Percentiles rank a stretch among this genome's conserved stretches.
phyloP scores from a whole-genome alignment of 1,140 invertebrate genomes.

The Andricus grossulariae region DNA sequence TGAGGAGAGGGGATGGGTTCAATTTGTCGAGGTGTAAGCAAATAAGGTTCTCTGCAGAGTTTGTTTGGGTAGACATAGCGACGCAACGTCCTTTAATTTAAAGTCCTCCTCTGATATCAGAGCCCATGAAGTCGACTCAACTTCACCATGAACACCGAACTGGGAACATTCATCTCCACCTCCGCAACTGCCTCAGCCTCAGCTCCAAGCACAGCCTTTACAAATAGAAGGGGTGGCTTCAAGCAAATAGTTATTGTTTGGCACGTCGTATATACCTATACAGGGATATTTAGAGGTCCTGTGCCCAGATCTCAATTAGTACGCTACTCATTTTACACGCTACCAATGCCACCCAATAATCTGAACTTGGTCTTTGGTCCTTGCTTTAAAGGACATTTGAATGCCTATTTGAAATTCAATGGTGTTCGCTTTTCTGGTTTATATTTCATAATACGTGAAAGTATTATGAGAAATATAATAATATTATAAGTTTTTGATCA shows the following conservation, averaged over 20 bases:
- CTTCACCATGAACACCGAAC: slow-evolving; percentile 31
- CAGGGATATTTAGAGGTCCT: slow-evolving; percentile 46
- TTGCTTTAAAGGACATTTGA: not conserved
- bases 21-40: slow-evolving; percentile 73
- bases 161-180: slow-evolving; percentile 47
- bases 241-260: slow-evolving; percentile 73
- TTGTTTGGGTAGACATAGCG: slow-evolving; percentile 69
- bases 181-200: slow-evolving; percentile 38
- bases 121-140: slow-evolving; percentile 48
- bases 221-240: slow-evolving; percentile 73
- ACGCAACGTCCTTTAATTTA: slow-evolving; percentile 72
- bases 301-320: slow-evolving; percentile 68
- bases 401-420: no score
- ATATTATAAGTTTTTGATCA: no score
- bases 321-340: slow-evolving; percentile 64
- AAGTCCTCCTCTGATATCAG: slow-evolving; percentile 65
- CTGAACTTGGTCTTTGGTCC: not conserved
- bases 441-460: no score
- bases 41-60: slow-evolving; percentile 69
- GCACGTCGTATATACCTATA: slow-evolving; percentile 53
- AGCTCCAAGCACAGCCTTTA: slow-evolving; percentile 54
- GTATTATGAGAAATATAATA: no score
- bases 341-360: slow-evolving; percentile 60
- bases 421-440: not conserved
- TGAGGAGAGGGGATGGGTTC: slow-evolving; percentile 59